Evolutionary conservation across 2,113 vertebrate genomes (phyloP).

Genomic region (Stictonetta naevosa): DNA sequence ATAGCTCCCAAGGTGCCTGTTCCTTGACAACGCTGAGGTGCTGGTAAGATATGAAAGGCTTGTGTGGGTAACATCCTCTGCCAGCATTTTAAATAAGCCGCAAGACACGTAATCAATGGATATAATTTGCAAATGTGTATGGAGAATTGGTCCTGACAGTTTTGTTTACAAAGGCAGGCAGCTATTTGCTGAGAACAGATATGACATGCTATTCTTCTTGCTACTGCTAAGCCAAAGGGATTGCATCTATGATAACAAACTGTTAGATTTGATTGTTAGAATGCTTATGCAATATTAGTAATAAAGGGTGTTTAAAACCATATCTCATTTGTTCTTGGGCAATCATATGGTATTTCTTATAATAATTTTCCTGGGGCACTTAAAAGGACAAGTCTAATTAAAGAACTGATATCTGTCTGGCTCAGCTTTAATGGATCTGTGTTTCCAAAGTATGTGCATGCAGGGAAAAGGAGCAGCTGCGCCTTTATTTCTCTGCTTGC

Average conservation of each 20-base stretch:
- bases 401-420: slow-evolving; percentile 42
- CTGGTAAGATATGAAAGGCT: background rate
- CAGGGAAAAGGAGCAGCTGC: background rate
- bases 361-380: slow-evolving; percentile 53
- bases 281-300: slow-evolving; percentile 61
- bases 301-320: slow-evolving; percentile 59
- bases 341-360: slow-evolving; percentile 28
- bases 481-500: background rate
- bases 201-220: slow-evolving; percentile 56
- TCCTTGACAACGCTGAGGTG: background rate
- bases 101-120: slow-evolving; percentile 8
- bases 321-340: slow-evolving; percentile 56
- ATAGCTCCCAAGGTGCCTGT: background rate
- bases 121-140: slow-evolving; percentile 41
- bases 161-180: slow-evolving; percentile 60
- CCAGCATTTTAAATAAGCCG: background rate
- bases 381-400: slow-evolving; percentile 55
- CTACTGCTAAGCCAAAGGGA: slow-evolving; percentile 50
- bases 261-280: slow-evolving; percentile 66
- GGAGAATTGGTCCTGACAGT: slow-evolving; percentile 52
- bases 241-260: slow-evolving; percentile 58
- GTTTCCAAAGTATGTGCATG: background rate
- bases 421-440: slow-evolving; percentile 24
- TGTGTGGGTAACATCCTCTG: background rate
- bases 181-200: slow-evolving; percentile 65